These are phyloP conservation scores for Melinaea menophilus DNA, from an alignment of 2,888 invertebrate species.

Conservation along the genomic window DNA sequence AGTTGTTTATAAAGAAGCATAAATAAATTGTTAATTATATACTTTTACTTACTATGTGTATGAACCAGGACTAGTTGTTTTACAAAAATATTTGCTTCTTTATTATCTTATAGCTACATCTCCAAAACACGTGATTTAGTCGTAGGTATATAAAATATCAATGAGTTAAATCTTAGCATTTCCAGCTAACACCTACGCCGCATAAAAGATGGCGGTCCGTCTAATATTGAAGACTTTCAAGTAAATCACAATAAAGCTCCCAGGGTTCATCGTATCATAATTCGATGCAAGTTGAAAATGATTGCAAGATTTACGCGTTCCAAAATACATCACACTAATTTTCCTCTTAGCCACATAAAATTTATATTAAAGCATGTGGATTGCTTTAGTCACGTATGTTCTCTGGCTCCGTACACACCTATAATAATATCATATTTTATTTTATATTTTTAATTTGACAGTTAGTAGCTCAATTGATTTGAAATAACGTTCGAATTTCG, in stretches of 20 bases:
- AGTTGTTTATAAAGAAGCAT: background rate
- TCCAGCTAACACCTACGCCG: background rate
- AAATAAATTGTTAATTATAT: background rate
- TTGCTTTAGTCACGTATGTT: constrained; percentile 64
- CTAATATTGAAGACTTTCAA: background rate
- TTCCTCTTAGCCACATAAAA: constrained; percentile 62
- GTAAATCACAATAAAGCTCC: constrained; percentile 16
- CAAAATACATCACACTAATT: constrained; percentile 61
- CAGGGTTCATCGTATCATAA: constrained; percentile 28
- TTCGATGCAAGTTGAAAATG: constrained; percentile 46
- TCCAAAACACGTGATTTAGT: no score
- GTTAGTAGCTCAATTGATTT: constrained; percentile 8
- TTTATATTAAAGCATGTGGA: constrained; percentile 66
- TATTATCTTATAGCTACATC: no score
- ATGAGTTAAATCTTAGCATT: background rate
- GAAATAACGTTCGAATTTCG: constrained; percentile 37
- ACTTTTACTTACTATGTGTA: background rate
- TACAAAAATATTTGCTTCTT: no score
- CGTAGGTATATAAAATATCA: background rate
- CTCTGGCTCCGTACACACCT: constrained; percentile 58
- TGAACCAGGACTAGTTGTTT: no score
- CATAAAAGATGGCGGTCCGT: background rate
- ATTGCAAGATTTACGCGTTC: constrained; percentile 53
- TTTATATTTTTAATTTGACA: constrained; percentile 2
- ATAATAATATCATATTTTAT: constrained; percentile 16